Evolutionary conservation across 2,113 vertebrate species (phyloP), one percentile per base, ranked within the genome.

Genomic region (Cinclus mexicanus): DNA sequence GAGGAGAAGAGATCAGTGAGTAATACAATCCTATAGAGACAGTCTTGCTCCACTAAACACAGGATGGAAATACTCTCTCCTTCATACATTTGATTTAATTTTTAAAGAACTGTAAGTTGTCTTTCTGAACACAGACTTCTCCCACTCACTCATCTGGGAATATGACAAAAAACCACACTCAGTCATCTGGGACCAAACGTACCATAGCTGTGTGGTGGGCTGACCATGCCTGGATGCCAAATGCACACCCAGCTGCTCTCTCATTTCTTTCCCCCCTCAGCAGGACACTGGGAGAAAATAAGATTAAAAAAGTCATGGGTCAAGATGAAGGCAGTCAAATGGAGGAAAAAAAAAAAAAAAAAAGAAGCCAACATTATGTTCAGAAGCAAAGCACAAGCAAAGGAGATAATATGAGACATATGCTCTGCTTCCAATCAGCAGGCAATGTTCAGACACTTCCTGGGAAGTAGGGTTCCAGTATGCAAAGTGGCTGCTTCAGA

Each of bases 361-460:
- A 33, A 4, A 3, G 6, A 25, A 72, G 1, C 1, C 56, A 74
- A 74, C 8, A 1, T 12, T 35, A 14, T 15, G 3, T 28, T n/a
- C 8, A 5, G 35, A 75, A 90, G 9, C 22, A 85, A 79, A 71
- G 31, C 12, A 74, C 75, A 84, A 42, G 2, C 21, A 39, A 68
- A 74, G 23, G 42, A 70, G 35, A 37, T 37, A 37, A 37, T 37
- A 37, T 37, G 35, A 37, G 33, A 29, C 4, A 1, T 5, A 56
- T 23, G 4, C 6, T 64, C 20, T 47, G 28, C 19, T 81, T 92
- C 29, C 33, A 22, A 52, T 35, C 24, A 82, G 20, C 50, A 65
- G 37, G 57, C 0, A 1, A 44, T 53, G 47, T 74, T n/a, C 60
- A 53, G n/a, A 35, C 22, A 17, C 10, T 56, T 72, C 20, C n/a